Evolutionary conservation across 2,113 vertebrate species (phyloP).

Genomic region (Pan troglodytes): NHGRI_mPanTro3-v2.1_pri NC_072403.2:58624501-58625000

Average conservation of each 20-base stretch:
- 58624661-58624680: neutral
- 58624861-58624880: too few relatives aligned
- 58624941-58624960: too few relatives aligned
- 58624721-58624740: neutral
- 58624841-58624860: too few relatives aligned
- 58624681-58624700: neutral
- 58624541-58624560: neutral
- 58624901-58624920: too few relatives aligned
- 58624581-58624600: neutral
- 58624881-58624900: too few relatives aligned
- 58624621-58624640: neutral
- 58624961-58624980: slow-evolving; percentile 87
- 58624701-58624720: neutral
- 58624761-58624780: neutral
- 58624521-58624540: neutral
- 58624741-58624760: neutral
- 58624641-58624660: neutral
- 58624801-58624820: neutral
- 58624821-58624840: neutral
- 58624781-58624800: neutral
- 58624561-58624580: neutral
- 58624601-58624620: neutral
- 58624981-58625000: slow-evolving; percentile 79
- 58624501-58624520: neutral
- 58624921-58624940: too few relatives aligned